Evolutionary conservation across 92 coral and sea anemone genomes (phyloP).

Genomic region (Anthopleura xanthogrammica): DNA sequence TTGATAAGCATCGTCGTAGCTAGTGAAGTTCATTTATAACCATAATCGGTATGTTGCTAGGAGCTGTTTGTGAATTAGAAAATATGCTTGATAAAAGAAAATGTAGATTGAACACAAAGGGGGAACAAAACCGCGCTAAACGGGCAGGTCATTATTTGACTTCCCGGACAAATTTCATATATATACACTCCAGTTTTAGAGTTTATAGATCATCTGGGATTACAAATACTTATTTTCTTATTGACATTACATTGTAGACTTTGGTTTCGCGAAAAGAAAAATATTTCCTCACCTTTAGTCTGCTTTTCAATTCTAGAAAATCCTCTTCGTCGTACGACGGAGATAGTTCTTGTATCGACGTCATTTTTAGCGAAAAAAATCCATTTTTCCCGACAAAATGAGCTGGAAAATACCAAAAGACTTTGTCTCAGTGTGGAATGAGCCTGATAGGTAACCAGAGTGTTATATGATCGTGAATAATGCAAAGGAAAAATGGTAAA

Average conservation of each 20-base stretch:
- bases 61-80: conserved; percentile 11
- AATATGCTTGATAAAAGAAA: conserved; percentile 12
- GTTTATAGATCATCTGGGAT: background rate
- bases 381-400: conserved; percentile 21
- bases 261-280: background rate
- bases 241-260: background rate
- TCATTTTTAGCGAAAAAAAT: conserved; percentile 13
- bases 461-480: conserved; percentile 8
- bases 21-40: conserved; percentile 6
- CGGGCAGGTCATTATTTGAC: background rate
- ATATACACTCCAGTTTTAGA: background rate
- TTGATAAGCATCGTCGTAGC: background rate
- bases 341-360: conserved; percentile 49
- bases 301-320: conserved; percentile 62
- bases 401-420: background rate
- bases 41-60: conserved; percentile 13
- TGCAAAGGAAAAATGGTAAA: conserved; percentile 17
- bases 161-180: background rate
- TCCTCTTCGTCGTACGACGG: conserved; percentile 59
- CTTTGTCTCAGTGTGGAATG: background rate
- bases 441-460: conserved; percentile 1
- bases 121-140: background rate
- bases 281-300: conserved; percentile 51
- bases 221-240: background rate
- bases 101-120: background rate